A percentile compares a stretch with the other conserved stretches of the same genome.
These are phyloP conservation scores for Lepidochrysops patricia DNA, from an alignment of 2,888 invertebrate genomes.

Conservation along the genomic window DNA sequence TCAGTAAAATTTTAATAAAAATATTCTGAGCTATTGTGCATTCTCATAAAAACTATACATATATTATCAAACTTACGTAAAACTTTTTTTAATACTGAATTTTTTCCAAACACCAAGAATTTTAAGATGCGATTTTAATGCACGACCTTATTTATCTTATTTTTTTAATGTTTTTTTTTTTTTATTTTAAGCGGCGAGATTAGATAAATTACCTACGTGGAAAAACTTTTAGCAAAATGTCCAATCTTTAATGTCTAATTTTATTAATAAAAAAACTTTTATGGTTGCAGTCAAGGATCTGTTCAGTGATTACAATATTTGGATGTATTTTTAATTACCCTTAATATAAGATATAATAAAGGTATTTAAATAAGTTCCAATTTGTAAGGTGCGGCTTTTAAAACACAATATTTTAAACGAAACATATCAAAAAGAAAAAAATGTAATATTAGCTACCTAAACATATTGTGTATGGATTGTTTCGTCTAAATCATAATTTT, in stretches of 20 bases:
- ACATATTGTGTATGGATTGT: too few relatives aligned
- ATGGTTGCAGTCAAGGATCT: conserved; percentile 1
- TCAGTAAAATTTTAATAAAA: too few relatives aligned
- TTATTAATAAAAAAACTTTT: neutral
- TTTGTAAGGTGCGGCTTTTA: neutral
- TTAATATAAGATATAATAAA: neutral
- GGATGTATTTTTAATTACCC: neutral
- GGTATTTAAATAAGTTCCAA: neutral
- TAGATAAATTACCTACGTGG: neutral
- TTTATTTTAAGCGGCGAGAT: neutral
- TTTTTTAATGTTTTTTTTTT: neutral
- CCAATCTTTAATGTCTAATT: neutral
- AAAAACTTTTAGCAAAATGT: neutral
- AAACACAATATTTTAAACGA: neutral
- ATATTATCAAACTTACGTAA: neutral
- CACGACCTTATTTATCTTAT: neutral
- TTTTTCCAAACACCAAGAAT: neutral
- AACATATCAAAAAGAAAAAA: too few relatives aligned
- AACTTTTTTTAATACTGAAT: neutral
- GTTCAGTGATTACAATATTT: neutral
- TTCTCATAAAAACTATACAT: neutral
- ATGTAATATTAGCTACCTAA: too few relatives aligned
- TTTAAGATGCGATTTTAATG: conserved; percentile 1
- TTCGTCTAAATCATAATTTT: neutral
- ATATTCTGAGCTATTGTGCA: too few relatives aligned